A percentile compares a stretch with the other conserved stretches of the same genome.
Evolutionary conservation across 23 tunicate genomes (phyloP).

Genomic region (Ciona savignyi): DNA sequence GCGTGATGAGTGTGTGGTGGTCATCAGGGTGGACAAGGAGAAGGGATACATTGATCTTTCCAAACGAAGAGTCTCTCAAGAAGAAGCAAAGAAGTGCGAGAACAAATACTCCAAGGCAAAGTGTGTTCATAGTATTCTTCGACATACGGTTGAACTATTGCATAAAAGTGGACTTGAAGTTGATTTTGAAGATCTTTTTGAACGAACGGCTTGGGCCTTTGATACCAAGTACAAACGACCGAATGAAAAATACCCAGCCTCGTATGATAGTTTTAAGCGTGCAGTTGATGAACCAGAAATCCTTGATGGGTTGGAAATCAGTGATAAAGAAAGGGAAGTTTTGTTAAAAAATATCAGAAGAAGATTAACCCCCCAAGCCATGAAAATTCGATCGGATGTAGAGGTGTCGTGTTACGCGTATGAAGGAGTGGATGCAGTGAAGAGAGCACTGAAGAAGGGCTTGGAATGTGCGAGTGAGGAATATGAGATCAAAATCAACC

Average conservation of each 20-base stretch:
- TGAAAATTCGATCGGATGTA: conserved; percentile 93
- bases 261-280: conserved; percentile 83
- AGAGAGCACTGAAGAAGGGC: conserved; percentile 77
- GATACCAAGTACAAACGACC: conserved; percentile 71
- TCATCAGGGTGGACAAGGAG: conserved; percentile 94
- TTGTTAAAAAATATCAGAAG: conserved; percentile 79
- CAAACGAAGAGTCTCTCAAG: conserved; percentile 87
- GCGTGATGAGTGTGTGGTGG: conserved; percentile 98
- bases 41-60: conserved; percentile 98
- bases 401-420: conserved; percentile 95
- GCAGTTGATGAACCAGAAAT: conserved; percentile 80
- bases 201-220: conserved; percentile 83
- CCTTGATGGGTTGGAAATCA: conserved; percentile 65
- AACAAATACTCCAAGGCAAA: conserved; percentile 93
- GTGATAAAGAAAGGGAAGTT: conserved; percentile 34
- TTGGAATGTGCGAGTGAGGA: conserved; percentile 90
- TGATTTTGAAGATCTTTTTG: conserved; percentile 86
- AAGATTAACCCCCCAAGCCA: conserved; percentile 93
- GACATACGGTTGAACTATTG: conserved; percentile 90
- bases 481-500: conserved; percentile 78
- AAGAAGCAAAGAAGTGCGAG: conserved; percentile 95
- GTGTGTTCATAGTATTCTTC: conserved; percentile 88
- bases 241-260: conserved; percentile 71
- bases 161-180: conserved; percentile 44
- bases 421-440: conserved; percentile 98